Evolutionary conservation across 1,140 invertebrate genomes (phyloP).

Genomic region (Antheraea pernyi): DNA sequence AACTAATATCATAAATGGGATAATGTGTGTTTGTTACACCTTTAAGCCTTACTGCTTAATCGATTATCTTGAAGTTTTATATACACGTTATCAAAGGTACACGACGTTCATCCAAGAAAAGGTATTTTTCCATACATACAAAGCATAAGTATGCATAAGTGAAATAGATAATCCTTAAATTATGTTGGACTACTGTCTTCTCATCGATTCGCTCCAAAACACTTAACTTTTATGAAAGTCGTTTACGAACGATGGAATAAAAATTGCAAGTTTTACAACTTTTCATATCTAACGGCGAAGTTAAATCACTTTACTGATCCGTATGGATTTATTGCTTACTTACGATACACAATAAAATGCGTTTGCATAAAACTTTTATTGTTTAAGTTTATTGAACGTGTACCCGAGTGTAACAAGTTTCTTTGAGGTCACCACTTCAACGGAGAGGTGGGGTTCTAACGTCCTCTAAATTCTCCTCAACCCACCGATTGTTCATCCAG

Average conservation of each 20-base stretch:
- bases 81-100: no score
- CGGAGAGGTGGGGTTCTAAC: background rate
- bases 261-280: constrained; percentile 38
- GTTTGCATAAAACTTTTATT: constrained; percentile 7
- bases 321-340: constrained; percentile 2
- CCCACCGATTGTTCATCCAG: no score
- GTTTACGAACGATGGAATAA: constrained; percentile 35
- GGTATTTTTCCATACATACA: no score
- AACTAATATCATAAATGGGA: no score
- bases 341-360: constrained; percentile 8
- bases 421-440: background rate
- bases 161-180: background rate
- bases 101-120: no score
- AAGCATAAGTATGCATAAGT: no score
- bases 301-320: constrained; percentile 4
- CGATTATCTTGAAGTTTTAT: no score
- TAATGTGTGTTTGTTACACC: no score
- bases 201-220: constrained; percentile 15
- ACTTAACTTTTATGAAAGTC: constrained; percentile 36
- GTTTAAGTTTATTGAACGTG: background rate
- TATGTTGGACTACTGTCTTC: constrained; percentile 8
- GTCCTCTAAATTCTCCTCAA: no score
- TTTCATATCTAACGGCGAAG: constrained; percentile 7
- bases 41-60: no score
- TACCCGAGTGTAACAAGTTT: background rate